Base-by-base conservation (phyloP, 2,797 vertebrate genomes). In the Enteromius treurensis region DNA sequence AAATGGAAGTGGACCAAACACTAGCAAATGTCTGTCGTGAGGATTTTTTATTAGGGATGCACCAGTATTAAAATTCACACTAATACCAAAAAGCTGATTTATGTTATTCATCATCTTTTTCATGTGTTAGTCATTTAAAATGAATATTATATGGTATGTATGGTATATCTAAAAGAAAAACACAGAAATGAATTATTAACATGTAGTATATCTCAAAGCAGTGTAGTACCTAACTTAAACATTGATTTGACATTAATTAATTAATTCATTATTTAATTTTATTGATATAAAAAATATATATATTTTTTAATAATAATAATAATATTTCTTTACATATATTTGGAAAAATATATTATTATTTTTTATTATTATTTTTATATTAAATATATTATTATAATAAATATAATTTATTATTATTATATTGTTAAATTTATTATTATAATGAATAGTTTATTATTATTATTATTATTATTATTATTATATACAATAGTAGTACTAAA, bases 1-100 rank as follows among this genome's bases (percentile, higher is more conserved):
- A 84, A 79, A 83, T 82, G 87, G 40, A 79, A 74, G 69, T 62
- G 53, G 75, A 70, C 67, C 76, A 78, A 60, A 67, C 76, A 71
- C 55, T 49, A 47, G 40, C 67, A 83, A 83, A 78, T 71, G 76
- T 77, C 71, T 76, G 47, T 29, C 0, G 3, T 0, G 9, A 70
- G n/a, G 14, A 58, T 70, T 58, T 15, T 34, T 53, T 14, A 32
- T 78, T 64, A 65, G 42, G 26, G 29, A 51, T 79, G 60, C 0
- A 0, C 29, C 1, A 7, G 3, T 32, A 65, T 64, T 65, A 65
- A 79, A 78, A 77, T 42, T 64, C 40, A 77, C 10, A 2, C 34
- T 14, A 2, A 58, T 42, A 11, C 34, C 74, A 42, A 42, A 58
- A 40, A 58, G 53, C 32, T 40, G 7, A 40, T 40, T 40, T 68